Percentiles rank a stretch among this genome's conserved stretches.
phyloP scores from a whole-genome alignment of 2,797 vertebrate genomes.

The Coregonus ussuriensis region DNA sequence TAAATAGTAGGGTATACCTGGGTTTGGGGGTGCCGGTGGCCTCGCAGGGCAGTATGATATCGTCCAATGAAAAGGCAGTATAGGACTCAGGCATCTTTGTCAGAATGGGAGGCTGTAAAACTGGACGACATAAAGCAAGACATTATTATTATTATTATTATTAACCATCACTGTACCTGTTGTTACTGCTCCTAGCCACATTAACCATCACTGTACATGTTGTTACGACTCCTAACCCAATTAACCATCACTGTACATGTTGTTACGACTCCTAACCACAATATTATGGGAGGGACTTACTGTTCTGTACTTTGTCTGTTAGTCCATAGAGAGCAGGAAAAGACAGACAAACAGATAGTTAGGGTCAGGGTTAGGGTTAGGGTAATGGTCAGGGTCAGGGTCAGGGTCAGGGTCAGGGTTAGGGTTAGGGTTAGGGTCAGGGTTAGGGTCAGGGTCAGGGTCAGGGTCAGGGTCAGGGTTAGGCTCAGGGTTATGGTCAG shows the following conservation, averaged over 20 bases:
- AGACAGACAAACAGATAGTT: conserved; percentile 18
- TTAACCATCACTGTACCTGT: too few species aligned
- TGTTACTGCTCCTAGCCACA: not conserved
- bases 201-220: too few species aligned
- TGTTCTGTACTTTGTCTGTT: conserved; percentile 59
- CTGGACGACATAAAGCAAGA: not conserved
- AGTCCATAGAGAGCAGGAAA: conserved; percentile 48
- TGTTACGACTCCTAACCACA: not conserved
- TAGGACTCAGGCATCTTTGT: conserved; percentile 22
- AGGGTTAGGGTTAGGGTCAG: too few species aligned
- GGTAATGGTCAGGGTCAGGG: too few species aligned
- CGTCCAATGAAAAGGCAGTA: conserved; percentile 26
- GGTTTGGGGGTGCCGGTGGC: conserved; percentile 29
- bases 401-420: too few species aligned
- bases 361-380: not conserved
- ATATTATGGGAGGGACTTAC: conserved; percentile 58
- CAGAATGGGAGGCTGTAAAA: conserved; percentile 25
- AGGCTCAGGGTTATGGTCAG: too few species aligned
- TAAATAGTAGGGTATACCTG: not conserved
- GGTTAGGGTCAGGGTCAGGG: too few species aligned
- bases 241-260: not conserved
- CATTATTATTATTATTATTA: not conserved
- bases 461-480: too few species aligned
- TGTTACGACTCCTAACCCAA: too few species aligned
- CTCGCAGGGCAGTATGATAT: conserved; percentile 21